Conservation (phyloP, 2,797 vertebrate species). For the Falco naumanni region DNA sequence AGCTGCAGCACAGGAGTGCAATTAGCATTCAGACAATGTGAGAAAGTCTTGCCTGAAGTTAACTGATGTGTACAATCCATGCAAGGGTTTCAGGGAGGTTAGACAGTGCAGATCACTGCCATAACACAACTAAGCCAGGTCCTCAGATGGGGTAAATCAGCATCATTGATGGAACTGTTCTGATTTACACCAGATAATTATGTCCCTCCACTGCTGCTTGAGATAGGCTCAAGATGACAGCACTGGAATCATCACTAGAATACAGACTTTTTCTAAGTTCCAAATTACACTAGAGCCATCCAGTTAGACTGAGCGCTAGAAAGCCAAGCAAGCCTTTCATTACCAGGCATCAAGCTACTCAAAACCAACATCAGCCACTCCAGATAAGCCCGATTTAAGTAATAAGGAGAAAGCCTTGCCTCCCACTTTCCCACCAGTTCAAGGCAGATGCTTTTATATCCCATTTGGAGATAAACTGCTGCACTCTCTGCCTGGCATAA, state of each 20-base stretch:
- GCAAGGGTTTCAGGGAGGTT: conserved; percentile 29
- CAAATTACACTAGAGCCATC: background rate
- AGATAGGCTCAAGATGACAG: background rate
- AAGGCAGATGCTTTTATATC: background rate
- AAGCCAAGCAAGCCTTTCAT: background rate
- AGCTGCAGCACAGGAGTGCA: background rate
- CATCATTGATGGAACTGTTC: background rate
- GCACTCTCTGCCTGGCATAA: background rate
- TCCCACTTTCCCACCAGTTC: background rate
- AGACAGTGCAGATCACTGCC: background rate
- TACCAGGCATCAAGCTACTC: background rate
- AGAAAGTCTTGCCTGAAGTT: conserved; percentile 55
- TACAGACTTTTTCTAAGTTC: background rate
- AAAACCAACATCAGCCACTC: background rate
- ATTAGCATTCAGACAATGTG: conserved; percentile 58
- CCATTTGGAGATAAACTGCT: background rate
- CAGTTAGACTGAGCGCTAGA: background rate
- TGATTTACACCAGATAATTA: background rate
- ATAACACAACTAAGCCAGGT: conserved; percentile 3
- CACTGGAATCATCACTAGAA: background rate
- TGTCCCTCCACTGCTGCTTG: background rate
- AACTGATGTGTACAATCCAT: conserved; percentile 24
- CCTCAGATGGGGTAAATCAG: conserved; percentile 3
- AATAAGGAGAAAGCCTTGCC: background rate
- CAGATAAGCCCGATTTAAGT: background rate